A percentile compares a stretch with the other conserved stretches of the same genome.
phyloP scores from a whole-genome alignment of 2,113 vertebrate genomes.

The Oreochromis tanganicae region DNA sequence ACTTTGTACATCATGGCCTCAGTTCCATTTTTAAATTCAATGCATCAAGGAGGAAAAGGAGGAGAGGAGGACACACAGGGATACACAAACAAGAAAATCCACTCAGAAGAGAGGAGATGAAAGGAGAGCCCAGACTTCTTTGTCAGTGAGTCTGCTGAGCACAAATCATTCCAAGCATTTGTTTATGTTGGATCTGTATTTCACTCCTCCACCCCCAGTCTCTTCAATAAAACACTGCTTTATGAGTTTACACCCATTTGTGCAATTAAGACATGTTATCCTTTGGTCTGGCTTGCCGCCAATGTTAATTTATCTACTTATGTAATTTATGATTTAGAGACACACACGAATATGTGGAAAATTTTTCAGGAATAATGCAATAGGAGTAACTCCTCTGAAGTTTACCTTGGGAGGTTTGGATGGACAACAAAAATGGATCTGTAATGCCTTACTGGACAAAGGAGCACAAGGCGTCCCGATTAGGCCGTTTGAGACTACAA shows the following conservation, averaged over 20 bases:
- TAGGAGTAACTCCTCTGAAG: constrained; percentile 35
- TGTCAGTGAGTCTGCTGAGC: constrained; percentile 43
- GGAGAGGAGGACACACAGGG: constrained; percentile 17
- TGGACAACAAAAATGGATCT: constrained; percentile 43
- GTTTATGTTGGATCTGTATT: constrained; percentile 61
- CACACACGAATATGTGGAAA: neutral
- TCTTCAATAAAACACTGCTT: constrained; percentile 51
- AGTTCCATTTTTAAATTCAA: neutral
- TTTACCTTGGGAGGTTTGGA: constrained; percentile 45
- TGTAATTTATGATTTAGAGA: constrained; percentile 33
- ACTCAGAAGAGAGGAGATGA: constrained; percentile 28
- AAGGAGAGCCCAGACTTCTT: constrained; percentile 30
- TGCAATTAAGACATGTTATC: constrained; percentile 50
- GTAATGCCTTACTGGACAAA: constrained; percentile 27
- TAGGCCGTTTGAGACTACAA: neutral
- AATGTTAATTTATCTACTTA: constrained; percentile 28
- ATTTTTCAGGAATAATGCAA: neutral
- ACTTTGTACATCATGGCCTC: neutral
- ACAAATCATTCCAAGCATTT: constrained; percentile 53
- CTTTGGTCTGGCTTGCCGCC: constrained; percentile 25
- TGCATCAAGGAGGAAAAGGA: neutral
- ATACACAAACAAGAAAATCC: constrained; percentile 32
- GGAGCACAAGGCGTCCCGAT: constrained; percentile 28
- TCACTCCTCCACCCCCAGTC: constrained; percentile 20
- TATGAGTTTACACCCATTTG: constrained; percentile 59